Evolutionary conservation across 2,113 vertebrate genomes (phyloP), one percentile per base, ranked within the genome.

Genomic region (Siniperca knerii): DNA sequence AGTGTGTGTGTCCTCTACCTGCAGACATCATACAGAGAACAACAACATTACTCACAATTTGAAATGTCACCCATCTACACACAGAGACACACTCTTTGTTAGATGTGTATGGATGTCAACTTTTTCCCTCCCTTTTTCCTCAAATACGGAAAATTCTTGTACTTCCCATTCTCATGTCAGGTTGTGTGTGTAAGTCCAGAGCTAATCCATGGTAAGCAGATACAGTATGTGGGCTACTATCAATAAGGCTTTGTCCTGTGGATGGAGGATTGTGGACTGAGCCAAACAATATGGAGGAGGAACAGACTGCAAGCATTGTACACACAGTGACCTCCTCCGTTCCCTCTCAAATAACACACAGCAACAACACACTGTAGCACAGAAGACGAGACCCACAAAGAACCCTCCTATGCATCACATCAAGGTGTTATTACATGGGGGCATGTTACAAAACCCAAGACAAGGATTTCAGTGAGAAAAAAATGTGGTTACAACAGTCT

Each of bases 211-310:
- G 71, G 29, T 79, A 35, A 81, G 61, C 85, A 83, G 75, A 88
- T 73, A 82, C 81, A 81, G 82, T 55, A 29, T 29, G 81, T 90
- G 82, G 84, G 82, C 52, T 50, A 1, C 25, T 40, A 73, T 91
- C 68, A 91, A 72, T 75, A 8, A 57, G 66, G 54, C 89, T 81
- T 86, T 92, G 92, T 92, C 70, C 8, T 2, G 21, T 68, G 44
- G 20, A 69, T 8, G 12, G n/a, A 62, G 52, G 18, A 60, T 23
- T 42, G 70, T 54, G 29, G 33, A 48, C 23, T 29, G 61, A 76
- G 50, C 77, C 58, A 54, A 61, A 67, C 35, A 64, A 40, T 8
- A 50, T 33, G 67, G 21, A 74, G 67, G 71, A 68, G 73, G 35
- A 72, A 65, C 46, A 84, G 68, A 85, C 52, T 50, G 73, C 15